A percentile compares a stretch with the other conserved stretches of the same genome.
Evolutionary conservation across 92 coral and sea anemone genomes (phyloP).

Genomic region (Umimayanthus kanabou): DNA sequence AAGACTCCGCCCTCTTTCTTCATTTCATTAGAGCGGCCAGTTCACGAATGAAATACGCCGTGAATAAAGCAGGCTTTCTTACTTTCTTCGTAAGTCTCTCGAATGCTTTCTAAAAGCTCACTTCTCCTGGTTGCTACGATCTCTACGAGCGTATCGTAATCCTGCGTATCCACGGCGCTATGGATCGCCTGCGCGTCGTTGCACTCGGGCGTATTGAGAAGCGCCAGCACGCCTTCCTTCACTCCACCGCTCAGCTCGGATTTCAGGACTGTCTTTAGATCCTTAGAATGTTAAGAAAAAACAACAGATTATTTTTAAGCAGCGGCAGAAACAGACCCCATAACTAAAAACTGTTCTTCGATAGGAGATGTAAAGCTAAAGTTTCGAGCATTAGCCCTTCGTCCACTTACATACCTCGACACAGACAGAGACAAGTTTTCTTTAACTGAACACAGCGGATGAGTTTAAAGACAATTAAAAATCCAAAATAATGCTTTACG

Average conservation of each 20-base stretch:
- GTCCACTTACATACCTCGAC: too few relatives aligned
- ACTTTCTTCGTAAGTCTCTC: constrained; percentile 66
- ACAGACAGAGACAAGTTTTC: too few relatives aligned
- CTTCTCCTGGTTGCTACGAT: constrained; percentile 70
- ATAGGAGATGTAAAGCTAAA: too few relatives aligned
- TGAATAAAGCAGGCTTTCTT: background rate
- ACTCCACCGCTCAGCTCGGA: constrained; percentile 67
- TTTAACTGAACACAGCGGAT: too few relatives aligned
- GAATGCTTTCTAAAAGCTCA: constrained; percentile 52
- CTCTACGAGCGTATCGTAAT: constrained; percentile 59
- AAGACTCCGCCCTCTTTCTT: background rate
- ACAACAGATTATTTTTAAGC: background rate
- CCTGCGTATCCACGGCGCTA: constrained; percentile 59
- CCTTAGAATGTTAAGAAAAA: constrained; percentile 41
- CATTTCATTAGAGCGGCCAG: background rate
- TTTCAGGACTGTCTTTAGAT: constrained; percentile 54
- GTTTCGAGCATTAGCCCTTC: too few relatives aligned
- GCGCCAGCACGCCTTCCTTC: constrained; percentile 57
- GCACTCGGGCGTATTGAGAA: constrained; percentile 63
- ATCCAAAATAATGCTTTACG: too few relatives aligned
- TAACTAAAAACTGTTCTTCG: too few relatives aligned
- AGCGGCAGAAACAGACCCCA: background rate
- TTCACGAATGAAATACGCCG: background rate
- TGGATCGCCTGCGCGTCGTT: constrained; percentile 69
- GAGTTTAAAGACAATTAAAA: too few relatives aligned